A percentile compares a stretch with the other conserved stretches of the same genome.
phyloP scores from a whole-genome alignment of 2,797 vertebrate genomes.

The Eptatretus atami region DNA sequence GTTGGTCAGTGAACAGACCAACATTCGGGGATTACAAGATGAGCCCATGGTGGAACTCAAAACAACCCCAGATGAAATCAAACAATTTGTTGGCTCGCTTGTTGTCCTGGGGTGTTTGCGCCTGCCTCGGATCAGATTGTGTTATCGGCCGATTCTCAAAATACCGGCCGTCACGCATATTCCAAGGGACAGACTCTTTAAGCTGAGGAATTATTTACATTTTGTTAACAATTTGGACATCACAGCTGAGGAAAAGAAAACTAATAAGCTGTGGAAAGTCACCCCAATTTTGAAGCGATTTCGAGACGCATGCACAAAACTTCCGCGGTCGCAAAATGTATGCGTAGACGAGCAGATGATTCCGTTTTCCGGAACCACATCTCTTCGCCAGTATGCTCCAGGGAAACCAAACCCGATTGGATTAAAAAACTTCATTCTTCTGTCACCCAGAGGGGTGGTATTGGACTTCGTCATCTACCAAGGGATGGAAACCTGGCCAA shows the following conservation, averaged over 20 bases:
- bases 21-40: too few species aligned
- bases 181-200: constrained; percentile 6
- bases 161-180: constrained; percentile 4
- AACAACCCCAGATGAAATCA: too few species aligned
- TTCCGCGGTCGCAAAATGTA: neutral
- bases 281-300: neutral
- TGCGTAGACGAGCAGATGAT: neutral
- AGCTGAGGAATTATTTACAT: constrained; percentile 4
- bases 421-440: constrained; percentile 1
- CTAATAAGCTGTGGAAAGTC: neutral
- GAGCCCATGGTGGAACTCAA: too few species aligned
- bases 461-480: too few species aligned
- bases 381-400: constrained; percentile 2
- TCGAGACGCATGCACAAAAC: constrained; percentile 2
- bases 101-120: too few species aligned
- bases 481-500: too few species aligned
- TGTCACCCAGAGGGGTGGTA: neutral
- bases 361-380: neutral
- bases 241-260: neutral
- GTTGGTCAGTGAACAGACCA: too few species aligned
- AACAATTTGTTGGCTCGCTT: too few species aligned
- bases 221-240: constrained; percentile 4
- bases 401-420: neutral
- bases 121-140: too few species aligned
- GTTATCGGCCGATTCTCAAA: neutral